Percentiles rank a stretch among this genome's conserved stretches.
Conservation (phyloP, 2,888 invertebrate species). For the Ferrisia virgata region DNA sequence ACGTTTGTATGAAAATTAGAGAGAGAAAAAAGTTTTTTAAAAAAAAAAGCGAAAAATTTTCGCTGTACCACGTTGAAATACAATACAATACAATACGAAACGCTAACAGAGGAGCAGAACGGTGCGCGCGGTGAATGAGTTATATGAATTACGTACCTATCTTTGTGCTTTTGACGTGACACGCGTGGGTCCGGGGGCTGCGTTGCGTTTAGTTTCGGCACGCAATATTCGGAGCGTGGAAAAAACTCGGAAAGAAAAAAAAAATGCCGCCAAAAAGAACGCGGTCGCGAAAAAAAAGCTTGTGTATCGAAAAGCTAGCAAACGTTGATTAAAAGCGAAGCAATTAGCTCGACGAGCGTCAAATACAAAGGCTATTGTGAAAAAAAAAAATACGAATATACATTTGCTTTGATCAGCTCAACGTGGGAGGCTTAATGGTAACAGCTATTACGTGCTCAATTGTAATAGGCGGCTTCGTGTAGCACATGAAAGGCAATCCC, state of each 20-base stretch:
- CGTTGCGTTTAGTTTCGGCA: background rate
- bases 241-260: background rate
- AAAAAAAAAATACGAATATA: background rate
- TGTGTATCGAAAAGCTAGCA: background rate
- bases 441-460: conserved; percentile 41
- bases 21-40: background rate
- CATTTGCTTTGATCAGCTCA: conserved; percentile 31
- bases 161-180: background rate
- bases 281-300: background rate
- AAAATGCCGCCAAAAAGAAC: background rate
- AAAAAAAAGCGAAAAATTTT: background rate
- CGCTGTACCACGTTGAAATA: background rate
- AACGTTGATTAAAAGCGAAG: conserved; percentile 30
- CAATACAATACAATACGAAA: background rate
- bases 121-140: background rate
- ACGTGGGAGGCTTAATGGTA: conserved; percentile 23
- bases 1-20: background rate
- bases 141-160: no score
- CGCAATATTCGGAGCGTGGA: background rate
- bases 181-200: background rate
- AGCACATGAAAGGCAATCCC: background rate
- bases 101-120: background rate
- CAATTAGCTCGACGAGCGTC: conserved; percentile 32
- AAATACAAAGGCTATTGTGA: background rate
- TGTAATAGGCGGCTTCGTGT: conserved; percentile 22